Base-by-base conservation (phyloP, 1,140 invertebrate species). In the Hyles euphorbiae region DNA sequence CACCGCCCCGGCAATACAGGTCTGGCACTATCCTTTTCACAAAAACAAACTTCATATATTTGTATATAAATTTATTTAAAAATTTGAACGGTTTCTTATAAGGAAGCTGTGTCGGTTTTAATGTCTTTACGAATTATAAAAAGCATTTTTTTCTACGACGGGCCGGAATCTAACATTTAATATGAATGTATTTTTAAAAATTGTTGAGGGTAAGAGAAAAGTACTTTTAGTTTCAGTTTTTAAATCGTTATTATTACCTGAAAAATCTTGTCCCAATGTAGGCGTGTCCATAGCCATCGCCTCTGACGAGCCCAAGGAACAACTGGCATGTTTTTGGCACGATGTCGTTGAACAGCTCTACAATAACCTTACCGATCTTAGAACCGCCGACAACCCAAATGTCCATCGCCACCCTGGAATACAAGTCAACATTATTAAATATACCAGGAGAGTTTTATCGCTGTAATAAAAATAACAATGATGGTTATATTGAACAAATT, bases 1-100 rank as follows among this genome's bases (percentile, higher is more conserved):
- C 87, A 5, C 86, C 87, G 5, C 76, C 78, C 2, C 84, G 74
- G 51, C 86, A 89, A 67, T 79, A 90, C 33, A 89, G 69, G 8
- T 83, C 70, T 7, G 87, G 84, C 22, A 89, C 82, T 44, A 88
- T 68, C 59, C 82, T 88, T 55, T 34, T 22, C 22, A 22, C 22
- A 9, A 52, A 58, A 4, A 45, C 40, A 51, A 49, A 56, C 22
- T 47, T 9, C 22, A n/a, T 44, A 12, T 53, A 44, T 5, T 12
- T 44, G 4, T 43, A 43, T 11, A 8, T 47, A 47, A 6, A 47
- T 5, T 48, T 48, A 48, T 48, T 22, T 48, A 48, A 22, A 22
- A 22, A 22, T 22, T 22, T 22, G 2, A 22, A 22, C 22, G 22
- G 22, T 22, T 22, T 22, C 22, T 22, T 22, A 22, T 2, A 2